These are phyloP conservation scores for Mya arenaria DNA, from an alignment of 1,140 invertebrate genomes.

Conservation along the genomic window DNA sequence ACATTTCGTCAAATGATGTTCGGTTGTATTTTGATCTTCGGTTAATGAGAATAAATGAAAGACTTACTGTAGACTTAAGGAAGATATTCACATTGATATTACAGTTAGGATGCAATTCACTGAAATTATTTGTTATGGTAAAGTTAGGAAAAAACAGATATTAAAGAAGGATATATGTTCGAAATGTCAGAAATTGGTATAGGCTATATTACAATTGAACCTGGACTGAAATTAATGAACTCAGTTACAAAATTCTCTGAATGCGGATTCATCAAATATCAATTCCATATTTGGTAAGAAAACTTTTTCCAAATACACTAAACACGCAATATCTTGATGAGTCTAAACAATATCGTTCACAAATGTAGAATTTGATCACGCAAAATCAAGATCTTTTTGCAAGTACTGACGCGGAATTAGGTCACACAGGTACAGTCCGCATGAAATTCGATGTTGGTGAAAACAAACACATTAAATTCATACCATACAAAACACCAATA, in stretches of 20 bases:
- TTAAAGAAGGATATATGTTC: neutral
- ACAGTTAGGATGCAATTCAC: neutral
- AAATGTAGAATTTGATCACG: neutral
- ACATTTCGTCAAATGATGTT: conserved; percentile 23
- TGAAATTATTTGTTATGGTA: conserved; percentile 9
- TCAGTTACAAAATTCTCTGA: conserved; percentile 9
- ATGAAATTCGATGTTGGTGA: conserved; percentile 57
- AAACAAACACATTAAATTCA: conserved; percentile 47
- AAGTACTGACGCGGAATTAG: neutral
- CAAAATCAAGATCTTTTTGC: neutral
- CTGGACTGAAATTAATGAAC: conserved; percentile 43
- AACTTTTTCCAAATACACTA: neutral
- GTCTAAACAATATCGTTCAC: neutral
- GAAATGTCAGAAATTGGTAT: neutral
- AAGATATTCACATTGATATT: conserved; percentile 51
- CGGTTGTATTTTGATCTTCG: conserved; percentile 45
- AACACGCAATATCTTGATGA: neutral
- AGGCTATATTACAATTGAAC: conserved; percentile 39
- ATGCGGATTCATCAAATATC: neutral
- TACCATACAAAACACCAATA: conserved; percentile 56
- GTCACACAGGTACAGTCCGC: neutral
- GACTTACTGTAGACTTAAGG: conserved; percentile 42
- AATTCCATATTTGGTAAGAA: neutral
- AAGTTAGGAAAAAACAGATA: neutral
- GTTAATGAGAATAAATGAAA: conserved; percentile 32